Conservation (phyloP, 1,140 invertebrate genomes). For the Goniozus legneri region DNA sequence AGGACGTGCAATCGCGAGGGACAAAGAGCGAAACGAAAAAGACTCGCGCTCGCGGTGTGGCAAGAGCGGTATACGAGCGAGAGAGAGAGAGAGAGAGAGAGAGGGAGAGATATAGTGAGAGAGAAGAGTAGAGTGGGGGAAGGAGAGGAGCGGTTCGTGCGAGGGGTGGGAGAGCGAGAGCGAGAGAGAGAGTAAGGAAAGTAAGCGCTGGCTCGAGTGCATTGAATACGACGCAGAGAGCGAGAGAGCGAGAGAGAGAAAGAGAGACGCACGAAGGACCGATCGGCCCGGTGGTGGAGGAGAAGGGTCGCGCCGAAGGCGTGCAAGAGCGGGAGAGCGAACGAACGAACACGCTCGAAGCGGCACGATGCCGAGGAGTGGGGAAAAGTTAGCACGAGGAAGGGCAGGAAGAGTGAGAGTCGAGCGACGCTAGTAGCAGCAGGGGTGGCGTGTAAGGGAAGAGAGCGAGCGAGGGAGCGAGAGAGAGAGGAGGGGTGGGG, state of each 20-base stretch:
- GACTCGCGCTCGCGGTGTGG: too few species aligned
- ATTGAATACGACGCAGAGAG: too few species aligned
- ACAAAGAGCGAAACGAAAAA: too few species aligned
- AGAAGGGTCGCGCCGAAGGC: too few species aligned
- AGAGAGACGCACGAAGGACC: constrained; percentile 5
- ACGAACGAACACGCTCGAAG: too few species aligned
- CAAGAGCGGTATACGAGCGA: too few species aligned
- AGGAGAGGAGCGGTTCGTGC: not conserved
- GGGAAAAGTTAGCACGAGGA: constrained; percentile 7
- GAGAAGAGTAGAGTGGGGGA: not conserved
- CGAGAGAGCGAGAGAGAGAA: constrained; percentile 6
- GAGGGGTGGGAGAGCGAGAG: not conserved
- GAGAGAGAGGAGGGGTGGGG: not conserved
- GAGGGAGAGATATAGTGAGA: constrained; percentile 1
- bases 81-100: constrained; percentile 5
- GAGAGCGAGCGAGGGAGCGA: constrained; percentile 5
- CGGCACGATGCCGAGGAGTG: too few species aligned
- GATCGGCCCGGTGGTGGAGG: too few species aligned
- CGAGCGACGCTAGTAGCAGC: constrained; percentile 1
- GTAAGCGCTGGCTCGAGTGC: not conserved
- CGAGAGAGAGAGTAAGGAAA: constrained; percentile 7
- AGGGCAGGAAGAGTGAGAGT: constrained; percentile 3
- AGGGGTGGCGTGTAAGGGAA: not conserved
- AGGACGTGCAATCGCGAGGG: too few species aligned
- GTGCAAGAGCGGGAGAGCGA: too few species aligned